Conservation (phyloP, 1,140 invertebrate species). For the Drosophila sulfurigaster region DNA sequence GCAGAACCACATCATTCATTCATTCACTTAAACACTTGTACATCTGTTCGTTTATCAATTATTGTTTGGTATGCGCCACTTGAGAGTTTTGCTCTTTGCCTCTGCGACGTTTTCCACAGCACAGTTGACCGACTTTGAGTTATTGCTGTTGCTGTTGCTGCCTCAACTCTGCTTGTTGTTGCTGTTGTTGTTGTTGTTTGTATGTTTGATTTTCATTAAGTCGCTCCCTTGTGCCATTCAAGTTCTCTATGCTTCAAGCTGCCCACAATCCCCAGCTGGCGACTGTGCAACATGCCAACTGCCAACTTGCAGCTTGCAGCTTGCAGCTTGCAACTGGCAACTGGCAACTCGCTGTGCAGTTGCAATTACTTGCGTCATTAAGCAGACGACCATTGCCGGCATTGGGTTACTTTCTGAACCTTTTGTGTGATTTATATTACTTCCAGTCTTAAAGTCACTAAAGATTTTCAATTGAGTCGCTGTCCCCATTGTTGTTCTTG, state of each 20-base stretch:
- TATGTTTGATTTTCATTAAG: conserved; percentile 82
- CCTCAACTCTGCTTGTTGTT: conserved; percentile 22
- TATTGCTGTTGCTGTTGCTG: conserved; percentile 39
- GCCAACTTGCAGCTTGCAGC: conserved; percentile 19
- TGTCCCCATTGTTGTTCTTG: neutral
- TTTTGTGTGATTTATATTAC: conserved; percentile 82
- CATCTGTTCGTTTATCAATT: conserved; percentile 83
- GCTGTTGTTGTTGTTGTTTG: conserved; percentile 46
- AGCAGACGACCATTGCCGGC: conserved; percentile 61
- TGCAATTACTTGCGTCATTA: conserved; percentile 82
- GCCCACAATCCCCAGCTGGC: conserved; percentile 36
- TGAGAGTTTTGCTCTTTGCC: conserved; percentile 35
- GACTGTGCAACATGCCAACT: conserved; percentile 21
- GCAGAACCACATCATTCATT: conserved; percentile 50
- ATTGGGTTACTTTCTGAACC: conserved; percentile 68
- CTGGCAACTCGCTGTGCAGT: conserved; percentile 44
- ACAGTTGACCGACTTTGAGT: conserved; percentile 81
- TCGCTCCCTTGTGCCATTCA: conserved; percentile 52
- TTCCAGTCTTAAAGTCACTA: conserved; percentile 64
- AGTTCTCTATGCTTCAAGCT: conserved; percentile 22
- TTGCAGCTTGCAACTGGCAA: conserved; percentile 37
- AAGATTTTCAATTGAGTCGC: conserved; percentile 79
- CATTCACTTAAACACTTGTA: conserved; percentile 73
- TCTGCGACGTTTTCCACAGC: conserved; percentile 62
- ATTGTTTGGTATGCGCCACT: conserved; percentile 67